Percentiles rank a stretch among this genome's conserved stretches.
Evolutionary conservation across 2,797 vertebrate genomes (phyloP).

Genomic region (Argyrosomus regius): DNA sequence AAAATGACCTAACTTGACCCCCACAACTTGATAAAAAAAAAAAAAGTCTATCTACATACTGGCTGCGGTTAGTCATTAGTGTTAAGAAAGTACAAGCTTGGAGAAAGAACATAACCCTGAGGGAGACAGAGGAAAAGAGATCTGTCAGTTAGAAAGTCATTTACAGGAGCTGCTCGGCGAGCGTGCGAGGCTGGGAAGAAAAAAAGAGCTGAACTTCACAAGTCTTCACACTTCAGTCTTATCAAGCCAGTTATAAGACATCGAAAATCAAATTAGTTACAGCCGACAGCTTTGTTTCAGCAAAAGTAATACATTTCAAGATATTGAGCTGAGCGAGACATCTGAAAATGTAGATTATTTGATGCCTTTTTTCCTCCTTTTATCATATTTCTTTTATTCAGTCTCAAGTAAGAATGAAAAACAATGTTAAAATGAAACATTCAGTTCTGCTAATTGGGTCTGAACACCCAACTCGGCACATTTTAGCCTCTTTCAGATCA

Average conservation of each 20-base stretch:
- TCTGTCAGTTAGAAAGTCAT: constrained; percentile 74
- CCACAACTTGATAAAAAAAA: constrained; percentile 31
- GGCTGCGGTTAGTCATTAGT: constrained; percentile 68
- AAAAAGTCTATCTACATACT: constrained; percentile 43
- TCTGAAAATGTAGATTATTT: constrained; percentile 46
- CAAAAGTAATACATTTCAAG: constrained; percentile 60
- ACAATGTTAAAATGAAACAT: constrained; percentile 22
- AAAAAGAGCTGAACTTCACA: constrained; percentile 58
- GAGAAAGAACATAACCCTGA: constrained; percentile 66
- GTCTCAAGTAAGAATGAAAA: neutral
- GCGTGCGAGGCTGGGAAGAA: constrained; percentile 32
- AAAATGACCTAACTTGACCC: constrained; percentile 39
- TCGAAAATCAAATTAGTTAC: constrained; percentile 73
- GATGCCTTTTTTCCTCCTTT: constrained; percentile 11
- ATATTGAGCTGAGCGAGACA: constrained; percentile 44
- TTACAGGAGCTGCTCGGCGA: constrained; percentile 65
- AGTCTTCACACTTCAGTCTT: constrained; percentile 69
- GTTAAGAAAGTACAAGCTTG: constrained; percentile 61
- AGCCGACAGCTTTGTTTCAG: constrained; percentile 76
- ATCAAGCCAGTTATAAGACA: constrained; percentile 67
- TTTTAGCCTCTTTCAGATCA: constrained; percentile 23
- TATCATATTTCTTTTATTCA: neutral
- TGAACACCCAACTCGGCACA: neutral
- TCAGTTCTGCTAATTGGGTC: constrained; percentile 20
- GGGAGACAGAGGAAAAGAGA: constrained; percentile 61